Conservation (phyloP, 2,888 invertebrate species). For the Cotesia congregata region DNA sequence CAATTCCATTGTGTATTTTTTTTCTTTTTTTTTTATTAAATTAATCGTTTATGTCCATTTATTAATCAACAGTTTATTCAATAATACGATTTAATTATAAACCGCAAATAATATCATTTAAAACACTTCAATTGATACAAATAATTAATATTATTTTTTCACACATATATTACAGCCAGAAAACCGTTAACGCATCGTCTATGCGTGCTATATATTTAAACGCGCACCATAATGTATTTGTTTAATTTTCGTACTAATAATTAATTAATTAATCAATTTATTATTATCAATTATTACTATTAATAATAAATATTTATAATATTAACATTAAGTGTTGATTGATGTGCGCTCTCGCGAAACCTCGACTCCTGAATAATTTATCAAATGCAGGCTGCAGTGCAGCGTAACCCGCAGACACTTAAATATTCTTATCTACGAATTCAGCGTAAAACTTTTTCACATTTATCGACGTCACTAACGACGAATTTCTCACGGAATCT, state of each 20-base stretch:
- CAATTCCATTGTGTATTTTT: constrained; percentile 68
- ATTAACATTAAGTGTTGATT: neutral
- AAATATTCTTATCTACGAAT: neutral
- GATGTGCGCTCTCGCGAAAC: neutral
- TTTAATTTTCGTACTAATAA: constrained; percentile 8
- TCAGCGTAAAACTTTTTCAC: neutral
- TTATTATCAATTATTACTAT: neutral
- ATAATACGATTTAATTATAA: constrained; percentile 18
- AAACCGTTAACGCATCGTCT: constrained; percentile 9
- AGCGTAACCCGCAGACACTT: neutral
- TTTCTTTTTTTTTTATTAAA: constrained; percentile 16
- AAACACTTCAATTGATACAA: constrained; percentile 55
- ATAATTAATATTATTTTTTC: constrained; percentile 50
- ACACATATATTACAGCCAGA: constrained; percentile 11
- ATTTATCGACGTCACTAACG: constrained; percentile 1
- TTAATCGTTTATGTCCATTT: constrained; percentile 60
- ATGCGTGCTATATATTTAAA: neutral
- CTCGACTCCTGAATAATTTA: neutral
- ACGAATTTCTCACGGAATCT: constrained; percentile 15
- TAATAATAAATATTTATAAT: constrained; percentile 15
- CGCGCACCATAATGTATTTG: neutral
- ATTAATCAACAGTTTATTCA: constrained; percentile 62
- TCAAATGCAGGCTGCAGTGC: neutral
- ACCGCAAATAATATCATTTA: neutral
- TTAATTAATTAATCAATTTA: neutral